Base-by-base conservation (phyloP, 2,113 vertebrate species). In the Muntiacus muntjak region DNA sequence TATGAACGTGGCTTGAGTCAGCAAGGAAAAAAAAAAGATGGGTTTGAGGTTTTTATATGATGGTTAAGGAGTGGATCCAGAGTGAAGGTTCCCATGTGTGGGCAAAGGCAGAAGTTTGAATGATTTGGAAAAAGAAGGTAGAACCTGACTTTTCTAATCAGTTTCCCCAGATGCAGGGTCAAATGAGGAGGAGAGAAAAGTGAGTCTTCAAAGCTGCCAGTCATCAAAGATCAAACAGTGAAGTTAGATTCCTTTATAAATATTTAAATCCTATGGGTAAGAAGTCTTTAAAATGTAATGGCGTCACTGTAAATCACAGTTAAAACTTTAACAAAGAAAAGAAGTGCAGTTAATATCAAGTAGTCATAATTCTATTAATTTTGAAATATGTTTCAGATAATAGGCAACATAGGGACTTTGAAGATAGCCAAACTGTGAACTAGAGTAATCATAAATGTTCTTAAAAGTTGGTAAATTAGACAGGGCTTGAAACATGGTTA, bases 291-390 rank as follows among this genome's bases (percentile, higher is more conserved):
- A 67, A 58, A 89, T 78, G 9, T 64, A 94, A 92, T 52, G 16
- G 85, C 50, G 5, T 92, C 28, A 71, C 7, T 47, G 3, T 57
- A 91, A 96, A 40, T 84, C 85, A 93, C 7, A 33, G 15, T 50
- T 3, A 88, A 94, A 92, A 82, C 57, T 67, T 76, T 91, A 57
- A 52, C 62, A 91, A 74, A 89, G 45, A 47, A 21, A 91, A 54
- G 43, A 85, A 45, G 5, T 87, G 4, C 9, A 60, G 23, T 54
- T 58, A 88, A 58, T 81, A 2, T 74, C 6, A 94, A 88, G 26
- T 86, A 45, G 76, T 71, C 17, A 57, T 93, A 91, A 96, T 96
- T 87, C 88, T 74, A 92, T 67, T 91, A 91, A 54, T 92, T 58
- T 94, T 15, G 91, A 95, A 93, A 47, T 43, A 82, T 30, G 8